Evolutionary conservation across 2,888 invertebrate species (phyloP).

Genomic region (Anodontia alba): DNA sequence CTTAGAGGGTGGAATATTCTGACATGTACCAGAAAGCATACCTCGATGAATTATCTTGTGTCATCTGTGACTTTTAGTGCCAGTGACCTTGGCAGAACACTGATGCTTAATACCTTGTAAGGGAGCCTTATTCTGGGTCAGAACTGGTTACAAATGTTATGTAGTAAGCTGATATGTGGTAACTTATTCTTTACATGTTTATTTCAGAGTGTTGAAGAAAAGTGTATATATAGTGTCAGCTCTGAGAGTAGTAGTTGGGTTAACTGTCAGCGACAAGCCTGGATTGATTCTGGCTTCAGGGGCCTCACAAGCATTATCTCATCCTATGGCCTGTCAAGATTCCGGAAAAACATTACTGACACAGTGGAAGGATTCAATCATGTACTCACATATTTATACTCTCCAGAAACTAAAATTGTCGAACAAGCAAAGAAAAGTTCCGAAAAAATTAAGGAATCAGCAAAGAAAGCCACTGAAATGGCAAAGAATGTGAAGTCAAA

Average conservation of each 20-base stretch:
- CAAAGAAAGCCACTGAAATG: constrained; percentile 92
- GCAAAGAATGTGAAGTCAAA: constrained; percentile 86
- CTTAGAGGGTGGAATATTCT: no score
- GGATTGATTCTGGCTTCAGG: constrained; percentile 95
- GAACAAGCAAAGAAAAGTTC: constrained; percentile 68
- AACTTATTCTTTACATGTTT: not conserved
- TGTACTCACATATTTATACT: constrained; percentile 87
- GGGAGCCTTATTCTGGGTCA: no score
- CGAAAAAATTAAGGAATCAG: constrained; percentile 91
- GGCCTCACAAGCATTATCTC: constrained; percentile 93
- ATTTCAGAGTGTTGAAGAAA: constrained; percentile 93
- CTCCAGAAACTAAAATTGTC: constrained; percentile 24
- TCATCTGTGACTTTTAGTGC: no score
- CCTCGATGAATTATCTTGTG: no score
- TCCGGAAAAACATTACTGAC: constrained; percentile 93
- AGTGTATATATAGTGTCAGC: constrained; percentile 92
- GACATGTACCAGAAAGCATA: no score
- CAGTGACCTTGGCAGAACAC: no score
- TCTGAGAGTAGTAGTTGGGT: constrained; percentile 91
- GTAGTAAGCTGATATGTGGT: no score
- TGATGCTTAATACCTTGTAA: no score
- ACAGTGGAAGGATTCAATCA: constrained; percentile 94
- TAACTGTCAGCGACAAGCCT: constrained; percentile 92
- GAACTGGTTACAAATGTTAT: no score
- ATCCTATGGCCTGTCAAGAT: constrained; percentile 95